phyloP scores from a whole-genome alignment of 2,888 invertebrate species.

The Xanthorhoe spadicearia region DNA sequence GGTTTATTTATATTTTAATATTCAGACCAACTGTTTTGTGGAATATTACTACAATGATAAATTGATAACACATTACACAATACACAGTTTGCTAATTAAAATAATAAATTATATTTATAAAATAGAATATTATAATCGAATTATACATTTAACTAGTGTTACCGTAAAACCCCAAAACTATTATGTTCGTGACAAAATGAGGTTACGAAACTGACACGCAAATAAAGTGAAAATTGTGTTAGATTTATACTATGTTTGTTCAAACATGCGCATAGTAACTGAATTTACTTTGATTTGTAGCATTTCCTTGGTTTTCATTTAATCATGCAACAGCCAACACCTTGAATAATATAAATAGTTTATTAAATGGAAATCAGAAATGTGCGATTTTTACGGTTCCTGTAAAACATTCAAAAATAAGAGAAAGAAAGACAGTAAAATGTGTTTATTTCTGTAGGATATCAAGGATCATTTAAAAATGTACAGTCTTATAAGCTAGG shows the following conservation, averaged over 20 bases:
- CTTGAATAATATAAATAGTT: neutral
- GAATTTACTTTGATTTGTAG: conserved; percentile 18
- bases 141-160: neutral
- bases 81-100: neutral
- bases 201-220: conserved; percentile 17
- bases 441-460: too few species aligned
- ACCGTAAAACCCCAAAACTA: neutral
- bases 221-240: conserved; percentile 10
- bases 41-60: neutral
- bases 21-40: neutral
- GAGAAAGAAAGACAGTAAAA: too few species aligned
- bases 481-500: too few species aligned
- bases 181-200: conserved; percentile 16
- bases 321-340: conserved; percentile 5
- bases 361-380: too few species aligned
- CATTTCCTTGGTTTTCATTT: conserved; percentile 2
- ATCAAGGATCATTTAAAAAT: too few species aligned
- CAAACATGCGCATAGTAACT: conserved; percentile 8
- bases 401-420: too few species aligned
- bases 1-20: neutral
- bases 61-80: neutral
- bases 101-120: too few species aligned
- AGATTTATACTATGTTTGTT: conserved; percentile 18
- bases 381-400: too few species aligned
- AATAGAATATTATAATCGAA: too few species aligned